Base-by-base conservation (phyloP, 1,140 invertebrate species). In the Euwallacea similis region DNA sequence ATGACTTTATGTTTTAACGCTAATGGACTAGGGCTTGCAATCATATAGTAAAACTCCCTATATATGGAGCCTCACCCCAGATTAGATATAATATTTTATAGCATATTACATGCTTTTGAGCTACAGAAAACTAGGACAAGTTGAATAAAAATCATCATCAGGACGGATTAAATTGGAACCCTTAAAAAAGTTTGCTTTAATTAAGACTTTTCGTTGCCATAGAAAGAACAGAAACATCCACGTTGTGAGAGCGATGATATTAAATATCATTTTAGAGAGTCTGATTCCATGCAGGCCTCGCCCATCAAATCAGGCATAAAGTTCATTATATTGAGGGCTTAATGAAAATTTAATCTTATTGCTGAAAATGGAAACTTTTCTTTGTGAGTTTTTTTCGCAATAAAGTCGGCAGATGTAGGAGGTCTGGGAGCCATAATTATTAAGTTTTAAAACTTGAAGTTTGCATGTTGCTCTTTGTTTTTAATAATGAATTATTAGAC, bases 191-290 rank as follows among this genome's bases (percentile, higher is more conserved):
- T n/a, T 11, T 10, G 42, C 9, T 61, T 61, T 43, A 61, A 61
- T 61, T 61, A 61, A 61, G 59, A 61, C 59, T 41, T 61, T 61
- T n/a, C 59, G 15, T 21, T 21, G 59, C 6, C 21, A 43, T 61
- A 42, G 21, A 43, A 61, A 61, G 42, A 11, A 41, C 21, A 58
- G 21, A 58, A 58, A 58, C 55, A 61, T 61, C 59, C 55, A n/a
- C 21, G 55, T 21, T 61, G 21, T 61, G 33, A 61, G 42, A 42
- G 59, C 59, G 21, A 61, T 10, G 59, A 61, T 61, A 61, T 61
- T 61, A 61, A 61, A 61, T 61, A 61, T 61, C 59, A 63, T 63
- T 63, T 63, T 63, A 46, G 43, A 63, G 43, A 62, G 44, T 63
- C 42, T 63, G 47, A 63, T 63, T 63, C 61, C 42, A 16, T 47